Evolutionary conservation across 2,888 invertebrate species (phyloP), one percentile per base, ranked within the genome.

Genomic region (Apamea crenata): DNA sequence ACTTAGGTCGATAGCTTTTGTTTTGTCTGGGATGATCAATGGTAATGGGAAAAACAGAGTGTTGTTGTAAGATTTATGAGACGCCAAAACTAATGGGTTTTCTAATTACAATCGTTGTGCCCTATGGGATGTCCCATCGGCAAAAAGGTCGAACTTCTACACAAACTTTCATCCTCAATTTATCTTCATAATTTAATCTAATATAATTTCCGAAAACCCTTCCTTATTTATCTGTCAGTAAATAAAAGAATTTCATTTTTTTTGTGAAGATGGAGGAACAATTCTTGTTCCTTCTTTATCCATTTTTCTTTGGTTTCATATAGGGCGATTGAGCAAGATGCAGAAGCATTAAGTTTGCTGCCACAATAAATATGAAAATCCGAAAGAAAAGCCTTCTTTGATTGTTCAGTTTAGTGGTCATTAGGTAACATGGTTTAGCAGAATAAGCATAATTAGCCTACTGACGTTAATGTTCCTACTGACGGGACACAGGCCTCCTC

Each of bases 1-100:
- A 59, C n/a, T 59, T 16, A 25, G n/a, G 25, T 14, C 29, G 47
- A 56, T 61, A 29, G 66, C 70, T 67, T 74, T 80, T 80, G 56
- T 59, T 80, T 80, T 25, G 5, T 53, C 7, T 32, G 61, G 32
- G 5, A 1, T 56, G 8, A 66, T 36, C 59, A 70, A 47, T 66
- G 44, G 18, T 16, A 72, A 36, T 77, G 25, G 16, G 25, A 44
- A 14, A 12, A 29, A 44, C 25, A 36, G 44, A 18, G 36, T 50
- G 29, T 36, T 56, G 63, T n/a, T n/a, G 7, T 29, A 2, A 32
- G 44, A 81, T 80, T 53, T 69, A 18, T 65, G 29, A 21, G 29
- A 65, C 25, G 14, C 5, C n/a, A 32, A 71, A 65, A 32, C 61
- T 6, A 36, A 61, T 36, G 36, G n/a, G n/a, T 59, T 47, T 29